A percentile compares a stretch with the other conserved stretches of the same genome.
Evolutionary conservation across 1,140 invertebrate species (phyloP).

Genomic region (Aphelinus certus): DNA sequence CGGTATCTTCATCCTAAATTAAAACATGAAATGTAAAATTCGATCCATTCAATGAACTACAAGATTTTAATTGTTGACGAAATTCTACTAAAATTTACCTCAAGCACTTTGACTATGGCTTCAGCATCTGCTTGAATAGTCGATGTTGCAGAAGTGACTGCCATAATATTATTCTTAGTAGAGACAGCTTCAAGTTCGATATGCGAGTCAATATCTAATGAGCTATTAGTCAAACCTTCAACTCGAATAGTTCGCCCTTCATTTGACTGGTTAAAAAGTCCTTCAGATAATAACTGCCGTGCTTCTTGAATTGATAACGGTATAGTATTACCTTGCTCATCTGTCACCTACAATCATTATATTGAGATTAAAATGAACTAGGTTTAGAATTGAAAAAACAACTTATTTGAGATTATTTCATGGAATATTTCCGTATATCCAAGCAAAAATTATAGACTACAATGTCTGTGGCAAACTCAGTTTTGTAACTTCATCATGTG

Average conservation of each 20-base stretch:
- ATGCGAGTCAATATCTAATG: neutral
- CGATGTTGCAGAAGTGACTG: slow-evolving; percentile 12
- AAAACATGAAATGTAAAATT: slow-evolving; percentile 31
- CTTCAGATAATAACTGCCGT: slow-evolving; percentile 64
- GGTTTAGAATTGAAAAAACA: neutral
- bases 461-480: no score
- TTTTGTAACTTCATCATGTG: no score
- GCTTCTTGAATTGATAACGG: slow-evolving; percentile 76
- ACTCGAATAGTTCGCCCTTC: slow-evolving; percentile 60
- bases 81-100: slow-evolving; percentile 40
- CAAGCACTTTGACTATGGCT: slow-evolving; percentile 54
- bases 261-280: slow-evolving; percentile 62
- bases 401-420: no score
- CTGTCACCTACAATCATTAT: slow-evolving; percentile 66
- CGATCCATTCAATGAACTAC: neutral
- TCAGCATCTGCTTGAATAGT: slow-evolving; percentile 50
- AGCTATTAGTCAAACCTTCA: slow-evolving; percentile 36
- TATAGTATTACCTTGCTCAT: slow-evolving; percentile 74
- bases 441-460: no score
- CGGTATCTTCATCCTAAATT: slow-evolving; percentile 54
- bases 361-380: neutral
- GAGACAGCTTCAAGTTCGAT: neutral
- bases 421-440: no score
- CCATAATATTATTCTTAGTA: slow-evolving; percentile 15
- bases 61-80: neutral